Conservation (phyloP, 2,797 vertebrate species). For the Chromis chromis region DNA sequence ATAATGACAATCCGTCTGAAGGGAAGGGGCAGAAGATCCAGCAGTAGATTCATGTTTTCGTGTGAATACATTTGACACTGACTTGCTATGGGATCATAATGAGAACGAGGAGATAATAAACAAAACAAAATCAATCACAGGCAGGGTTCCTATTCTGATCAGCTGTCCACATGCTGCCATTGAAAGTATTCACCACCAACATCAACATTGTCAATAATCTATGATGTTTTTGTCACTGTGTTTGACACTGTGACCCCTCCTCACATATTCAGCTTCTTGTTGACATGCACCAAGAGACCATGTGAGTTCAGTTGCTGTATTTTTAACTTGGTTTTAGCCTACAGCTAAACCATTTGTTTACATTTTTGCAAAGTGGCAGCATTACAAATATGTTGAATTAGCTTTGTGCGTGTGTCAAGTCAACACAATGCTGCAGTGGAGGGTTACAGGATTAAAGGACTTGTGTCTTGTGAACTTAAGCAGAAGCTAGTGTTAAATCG, state of each 20-base stretch:
- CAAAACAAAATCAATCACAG: too few species aligned
- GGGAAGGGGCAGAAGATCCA: neutral
- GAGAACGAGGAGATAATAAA: too few species aligned
- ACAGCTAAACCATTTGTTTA: neutral
- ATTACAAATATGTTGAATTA: too few species aligned
- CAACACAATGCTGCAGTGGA: neutral
- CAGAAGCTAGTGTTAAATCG: neutral
- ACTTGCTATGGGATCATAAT: too few species aligned
- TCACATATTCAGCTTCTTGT: neutral
- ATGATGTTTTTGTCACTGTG: neutral
- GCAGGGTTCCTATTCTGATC: too few species aligned
- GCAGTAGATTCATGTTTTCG: neutral
- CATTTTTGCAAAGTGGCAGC: neutral
- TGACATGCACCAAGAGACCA: neutral
- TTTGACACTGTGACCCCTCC: neutral
- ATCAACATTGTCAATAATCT: neutral
- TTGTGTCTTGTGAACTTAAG: neutral
- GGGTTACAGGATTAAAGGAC: neutral
- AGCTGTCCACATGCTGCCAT: neutral
- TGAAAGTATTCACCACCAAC: neutral
- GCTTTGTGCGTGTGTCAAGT: too few species aligned
- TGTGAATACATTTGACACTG: neutral
- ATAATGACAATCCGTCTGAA: constrained; percentile 11
- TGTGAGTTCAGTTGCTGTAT: neutral
- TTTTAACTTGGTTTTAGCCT: neutral